Evolutionary conservation across 2,113 vertebrate species (phyloP), one percentile per base, ranked within the genome.

Genomic region (Hyla sarda): DNA sequence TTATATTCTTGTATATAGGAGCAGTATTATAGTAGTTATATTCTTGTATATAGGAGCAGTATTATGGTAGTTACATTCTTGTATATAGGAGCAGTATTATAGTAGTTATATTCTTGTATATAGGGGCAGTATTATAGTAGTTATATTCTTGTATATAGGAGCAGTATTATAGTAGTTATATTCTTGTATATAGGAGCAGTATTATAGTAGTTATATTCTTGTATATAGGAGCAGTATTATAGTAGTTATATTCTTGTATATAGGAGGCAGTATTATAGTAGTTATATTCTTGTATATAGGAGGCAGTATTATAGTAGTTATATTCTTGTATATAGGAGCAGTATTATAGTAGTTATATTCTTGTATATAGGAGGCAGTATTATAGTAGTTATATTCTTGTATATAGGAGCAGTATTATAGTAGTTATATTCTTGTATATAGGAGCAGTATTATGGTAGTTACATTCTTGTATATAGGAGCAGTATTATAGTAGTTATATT

Each of bases 141-240:
- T 30, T 65, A 65, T 30, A 65, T 65, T 65, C 60, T 65, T 30
- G 25, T 28, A 65, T 25, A 65, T 65, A 16, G 60, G 60, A 19
- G 60, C 58, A 62, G 23, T 28, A 62, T 62, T 62, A 62, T 62
- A 62, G n/a, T 62, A 62, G 54, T 56, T 56, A 56, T 56, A 56
- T 56, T 56, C 54, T 56, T 56, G 54, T 62, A 62, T 8, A 62
- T 62, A 62, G 58, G 58, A 12, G 58, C n/a, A 62, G 58, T 62
- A 62, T 62, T 62, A 62, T 62, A 62, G 58, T 62, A 62, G 58
- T 62, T 41, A 62, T 62, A 62, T 62, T 62, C 58, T 28, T 62
- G 58, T 62, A 56, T 12, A 56, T 56, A 56, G 54, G 54, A 56
- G 54, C 8, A 56, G 54, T 56, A 62, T 62, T 62, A 62, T 62